These are phyloP conservation scores for Pangasius larnaudii DNA, from an alignment of 2,797 vertebrate species.

Conservation along the genomic window DNA sequence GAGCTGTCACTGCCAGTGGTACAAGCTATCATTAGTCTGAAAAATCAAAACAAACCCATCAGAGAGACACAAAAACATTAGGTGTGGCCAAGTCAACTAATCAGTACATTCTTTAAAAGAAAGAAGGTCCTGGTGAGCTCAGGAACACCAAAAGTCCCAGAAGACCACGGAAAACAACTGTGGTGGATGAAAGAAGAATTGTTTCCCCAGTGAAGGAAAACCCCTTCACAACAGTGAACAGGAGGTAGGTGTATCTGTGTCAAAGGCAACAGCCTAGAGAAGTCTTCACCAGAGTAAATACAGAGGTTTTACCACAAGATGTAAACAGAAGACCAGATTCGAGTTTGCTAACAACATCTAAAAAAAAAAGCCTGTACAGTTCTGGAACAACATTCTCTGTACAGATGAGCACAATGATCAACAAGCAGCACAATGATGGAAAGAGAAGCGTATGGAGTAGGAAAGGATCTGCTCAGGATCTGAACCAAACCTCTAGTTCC, in stretches of 20 bases:
- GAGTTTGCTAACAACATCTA: background rate
- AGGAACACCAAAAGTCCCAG: background rate
- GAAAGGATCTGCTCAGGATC: background rate
- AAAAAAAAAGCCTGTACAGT: background rate
- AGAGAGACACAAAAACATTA: background rate
- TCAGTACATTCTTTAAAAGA: background rate
- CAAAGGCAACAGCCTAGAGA: too few relatives aligned
- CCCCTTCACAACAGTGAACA: too few relatives aligned
- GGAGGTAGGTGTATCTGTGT: too few relatives aligned
- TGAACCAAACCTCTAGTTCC: background rate
- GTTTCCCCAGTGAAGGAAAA: background rate
- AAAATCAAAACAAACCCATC: too few relatives aligned
- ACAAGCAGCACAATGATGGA: background rate
- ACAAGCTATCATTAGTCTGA: too few relatives aligned
- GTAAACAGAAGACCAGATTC: background rate
- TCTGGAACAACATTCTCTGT: background rate
- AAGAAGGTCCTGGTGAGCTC: background rate
- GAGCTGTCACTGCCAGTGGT: too few relatives aligned
- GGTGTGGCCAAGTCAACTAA: background rate
- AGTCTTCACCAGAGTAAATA: too few relatives aligned
- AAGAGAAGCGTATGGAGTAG: background rate
- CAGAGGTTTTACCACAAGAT: too few relatives aligned
- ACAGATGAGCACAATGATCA: background rate
- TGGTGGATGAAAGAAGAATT: background rate
- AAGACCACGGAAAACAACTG: background rate